Percentiles rank a stretch among this genome's conserved stretches.
Evolutionary conservation across 2,888 invertebrate genomes (phyloP).

Genomic region (Didymodactylos carnosus): DNA sequence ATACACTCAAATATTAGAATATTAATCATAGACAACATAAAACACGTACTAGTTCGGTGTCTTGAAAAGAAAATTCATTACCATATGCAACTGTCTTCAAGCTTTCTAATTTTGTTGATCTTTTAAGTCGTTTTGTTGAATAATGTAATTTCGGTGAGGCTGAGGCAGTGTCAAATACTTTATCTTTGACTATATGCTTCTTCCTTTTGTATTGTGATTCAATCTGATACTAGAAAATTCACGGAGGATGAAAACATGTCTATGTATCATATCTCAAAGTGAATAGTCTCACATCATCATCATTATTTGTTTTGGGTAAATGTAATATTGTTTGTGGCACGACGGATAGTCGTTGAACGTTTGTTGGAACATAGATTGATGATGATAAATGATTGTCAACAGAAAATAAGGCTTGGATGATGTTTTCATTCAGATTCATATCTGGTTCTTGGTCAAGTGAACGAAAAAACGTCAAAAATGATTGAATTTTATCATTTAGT

Average conservation of each 20-base stretch:
- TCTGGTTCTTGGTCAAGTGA: background rate
- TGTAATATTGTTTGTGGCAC: background rate
- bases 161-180: background rate
- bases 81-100: too few relatives aligned
- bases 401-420: background rate
- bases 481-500: background rate
- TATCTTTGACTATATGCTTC: background rate
- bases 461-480: background rate
- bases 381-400: background rate
- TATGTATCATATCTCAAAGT: too few relatives aligned
- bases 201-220: background rate
- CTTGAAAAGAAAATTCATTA: too few relatives aligned
- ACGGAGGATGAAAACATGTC: background rate
- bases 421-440: background rate
- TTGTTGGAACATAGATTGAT: background rate
- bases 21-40: background rate
- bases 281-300: too few relatives aligned
- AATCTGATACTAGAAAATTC: background rate
- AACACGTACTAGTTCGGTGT: background rate
- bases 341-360: background rate
- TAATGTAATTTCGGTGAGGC: background rate
- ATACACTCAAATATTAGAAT: background rate
- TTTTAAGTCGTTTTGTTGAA: background rate
- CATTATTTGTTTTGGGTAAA: background rate
- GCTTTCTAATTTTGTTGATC: too few relatives aligned